Evolutionary conservation across 2,113 vertebrate species (phyloP), one percentile per base, ranked within the genome.

Genomic region (Myrmophylax atrothorax): DNA sequence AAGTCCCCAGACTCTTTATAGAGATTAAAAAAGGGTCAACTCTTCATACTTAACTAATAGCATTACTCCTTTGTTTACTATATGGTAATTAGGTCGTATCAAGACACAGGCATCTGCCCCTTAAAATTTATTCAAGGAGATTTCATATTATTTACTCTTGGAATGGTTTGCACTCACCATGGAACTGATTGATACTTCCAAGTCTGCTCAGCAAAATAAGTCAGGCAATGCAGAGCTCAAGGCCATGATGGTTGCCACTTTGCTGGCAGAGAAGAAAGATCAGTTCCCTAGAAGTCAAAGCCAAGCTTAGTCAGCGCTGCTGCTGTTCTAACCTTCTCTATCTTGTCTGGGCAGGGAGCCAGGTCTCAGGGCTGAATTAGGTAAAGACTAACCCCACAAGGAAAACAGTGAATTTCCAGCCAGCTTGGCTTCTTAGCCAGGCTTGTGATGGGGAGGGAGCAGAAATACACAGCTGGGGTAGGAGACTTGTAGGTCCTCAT

Each of bases 221-320:
- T 69, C 11, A 25, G 82, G 72, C 90, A 86, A 62, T 2, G 4
- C 17, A 7, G 72, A 90, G 63, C 76, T 92, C 64, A 47, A 50
- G 83, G 83, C 73, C 64, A 6, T 2, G 63, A 24, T 0, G 0
- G 68, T 75, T 53, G 37, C 58, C 1, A 1, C 0, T 0, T 25
- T 90, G 49, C 66, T 95, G 50, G 50, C 0, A 0, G n/a, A 74
- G 35, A 50, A 37, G 59, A 80, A 92, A 62, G 67, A 85, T 77
- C 88, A 28, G 79, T n/a, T 86, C 88, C 52, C 60, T 67, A 86
- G 50, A 94, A 95, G 86, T 29, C 91, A 86, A 86, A 95, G 90
- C 47, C 72, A 68, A 81, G 68, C 73, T 94, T 89, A 95, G 83
- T 96, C 95, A 94, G 93, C 12, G 1, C 60, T 78, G 88, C 89